These are phyloP conservation scores for Drosophila azteca DNA, from an alignment of 1,140 invertebrate species.

Conservation along the genomic window DNA sequence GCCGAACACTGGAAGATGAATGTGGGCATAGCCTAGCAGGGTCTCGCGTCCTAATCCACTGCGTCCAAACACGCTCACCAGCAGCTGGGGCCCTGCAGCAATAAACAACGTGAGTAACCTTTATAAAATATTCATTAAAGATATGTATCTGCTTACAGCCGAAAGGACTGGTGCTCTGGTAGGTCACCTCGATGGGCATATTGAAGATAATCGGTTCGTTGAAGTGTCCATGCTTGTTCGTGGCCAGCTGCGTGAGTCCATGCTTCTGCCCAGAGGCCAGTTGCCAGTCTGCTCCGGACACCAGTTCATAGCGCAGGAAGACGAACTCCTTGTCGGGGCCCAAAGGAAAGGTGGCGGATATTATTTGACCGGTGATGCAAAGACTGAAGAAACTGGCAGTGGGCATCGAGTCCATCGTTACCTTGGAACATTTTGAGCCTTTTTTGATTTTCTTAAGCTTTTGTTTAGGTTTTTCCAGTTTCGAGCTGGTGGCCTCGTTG, in stretches of 20 bases:
- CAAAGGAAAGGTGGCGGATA: constrained; percentile 77
- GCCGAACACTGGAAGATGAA: constrained; percentile 78
- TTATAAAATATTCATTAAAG: background rate
- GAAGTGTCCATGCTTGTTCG: constrained; percentile 58
- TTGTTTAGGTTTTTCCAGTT: constrained; percentile 44
- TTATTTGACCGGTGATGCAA: constrained; percentile 73
- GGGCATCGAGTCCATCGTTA: constrained; percentile 36
- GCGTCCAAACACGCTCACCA: constrained; percentile 81
- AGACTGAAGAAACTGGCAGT: constrained; percentile 73
- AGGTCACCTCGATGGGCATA: constrained; percentile 83
- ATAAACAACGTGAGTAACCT: background rate
- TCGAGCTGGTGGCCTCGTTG: constrained; percentile 42
- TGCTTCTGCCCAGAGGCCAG: constrained; percentile 69
- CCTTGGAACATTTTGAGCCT: constrained; percentile 13
- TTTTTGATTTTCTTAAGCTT: constrained; percentile 28
- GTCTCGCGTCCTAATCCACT: constrained; percentile 71
- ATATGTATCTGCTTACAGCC: constrained; percentile 78
- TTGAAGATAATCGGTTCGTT: constrained; percentile 83
- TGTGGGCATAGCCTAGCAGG: constrained; percentile 77
- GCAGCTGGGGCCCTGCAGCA: constrained; percentile 82
- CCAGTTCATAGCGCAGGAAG: constrained; percentile 81
- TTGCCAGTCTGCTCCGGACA: constrained; percentile 81
- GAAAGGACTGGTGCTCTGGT: constrained; percentile 79
- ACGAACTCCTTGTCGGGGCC: constrained; percentile 74
- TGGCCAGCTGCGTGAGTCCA: constrained; percentile 81